phyloP scores from a whole-genome alignment of 2,797 vertebrate genomes.

The Ammospiza maritima region DNA sequence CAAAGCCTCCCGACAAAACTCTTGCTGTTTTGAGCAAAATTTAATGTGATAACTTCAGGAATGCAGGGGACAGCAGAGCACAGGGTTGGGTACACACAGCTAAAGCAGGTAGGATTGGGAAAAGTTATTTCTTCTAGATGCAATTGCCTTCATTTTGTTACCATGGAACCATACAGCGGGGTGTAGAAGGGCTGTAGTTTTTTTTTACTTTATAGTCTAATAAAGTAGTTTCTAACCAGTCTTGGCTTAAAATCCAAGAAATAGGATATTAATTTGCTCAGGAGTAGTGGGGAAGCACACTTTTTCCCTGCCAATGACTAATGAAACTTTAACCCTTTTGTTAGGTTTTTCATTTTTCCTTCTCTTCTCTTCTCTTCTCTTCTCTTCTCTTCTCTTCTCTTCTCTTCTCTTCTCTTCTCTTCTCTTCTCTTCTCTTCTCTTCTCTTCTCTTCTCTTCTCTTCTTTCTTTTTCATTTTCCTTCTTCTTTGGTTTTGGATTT shows the following conservation, averaged over 20 bases:
- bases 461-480: not conserved
- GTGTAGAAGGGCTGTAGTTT: not conserved
- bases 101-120: not conserved
- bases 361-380: no score
- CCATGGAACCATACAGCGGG: not conserved
- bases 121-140: not conserved
- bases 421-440: no score
- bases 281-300: not conserved
- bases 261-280: not conserved
- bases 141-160: not conserved
- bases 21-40: not conserved
- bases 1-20: not conserved
- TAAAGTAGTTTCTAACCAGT: not conserved
- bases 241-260: not conserved
- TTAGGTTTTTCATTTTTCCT: not conserved
- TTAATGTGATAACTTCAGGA: not conserved
- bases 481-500: not conserved
- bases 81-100: fast-evolving
- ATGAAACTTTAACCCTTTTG: not conserved
- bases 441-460: not conserved
- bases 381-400: no score
- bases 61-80: not conserved
- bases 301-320: not conserved
- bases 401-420: no score
- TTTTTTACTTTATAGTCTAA: not conserved